Conservation (phyloP, 2,888 invertebrate genomes). For the Ganaspis brasiliensis region DNA sequence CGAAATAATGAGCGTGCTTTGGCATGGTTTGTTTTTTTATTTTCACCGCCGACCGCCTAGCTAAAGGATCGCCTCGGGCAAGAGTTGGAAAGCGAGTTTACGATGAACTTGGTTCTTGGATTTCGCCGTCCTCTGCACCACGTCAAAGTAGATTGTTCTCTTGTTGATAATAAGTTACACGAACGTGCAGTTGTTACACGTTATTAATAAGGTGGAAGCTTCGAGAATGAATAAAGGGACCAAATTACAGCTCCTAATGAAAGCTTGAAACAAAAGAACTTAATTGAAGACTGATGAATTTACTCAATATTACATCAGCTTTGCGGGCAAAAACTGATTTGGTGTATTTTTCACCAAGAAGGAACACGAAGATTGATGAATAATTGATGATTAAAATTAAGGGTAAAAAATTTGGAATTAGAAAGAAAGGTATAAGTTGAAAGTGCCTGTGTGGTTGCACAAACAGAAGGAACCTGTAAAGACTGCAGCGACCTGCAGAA, state of each 20-base stretch:
- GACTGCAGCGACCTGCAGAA: slow-evolving; percentile 47
- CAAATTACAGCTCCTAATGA: slow-evolving; percentile 12
- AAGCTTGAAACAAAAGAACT: slow-evolving; percentile 1
- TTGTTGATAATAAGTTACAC: slow-evolving; percentile 59
- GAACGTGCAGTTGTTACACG: slow-evolving; percentile 49
- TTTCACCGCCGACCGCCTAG: slow-evolving; percentile 73
- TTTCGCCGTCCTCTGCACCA: slow-evolving; percentile 57
- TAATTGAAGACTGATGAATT: slow-evolving; percentile 34
- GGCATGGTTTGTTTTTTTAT: slow-evolving; percentile 76
- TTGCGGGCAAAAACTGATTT: slow-evolving; percentile 26
- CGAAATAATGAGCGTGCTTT: slow-evolving; percentile 80
- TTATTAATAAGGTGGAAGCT: slow-evolving; percentile 51
- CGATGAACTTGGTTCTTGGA: slow-evolving; percentile 24
- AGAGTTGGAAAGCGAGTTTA: slow-evolving; percentile 60
- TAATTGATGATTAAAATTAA: slow-evolving; percentile 42
- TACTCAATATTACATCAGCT: slow-evolving; percentile 32
- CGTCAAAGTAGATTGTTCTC: slow-evolving; percentile 60
- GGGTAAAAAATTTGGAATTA: slow-evolving; percentile 31
- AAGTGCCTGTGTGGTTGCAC: slow-evolving; percentile 48
- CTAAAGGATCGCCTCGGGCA: slow-evolving; percentile 73
- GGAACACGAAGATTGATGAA: slow-evolving; percentile 30
- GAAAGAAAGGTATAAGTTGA: no score
- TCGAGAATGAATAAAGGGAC: slow-evolving; percentile 50
- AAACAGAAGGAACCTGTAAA: slow-evolving; percentile 39
- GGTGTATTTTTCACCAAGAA: slow-evolving; percentile 32